A percentile compares a stretch with the other conserved stretches of the same genome.
Conservation (phyloP, 2,797 vertebrate genomes). For the Amblyopsis hoosieri region DNA sequence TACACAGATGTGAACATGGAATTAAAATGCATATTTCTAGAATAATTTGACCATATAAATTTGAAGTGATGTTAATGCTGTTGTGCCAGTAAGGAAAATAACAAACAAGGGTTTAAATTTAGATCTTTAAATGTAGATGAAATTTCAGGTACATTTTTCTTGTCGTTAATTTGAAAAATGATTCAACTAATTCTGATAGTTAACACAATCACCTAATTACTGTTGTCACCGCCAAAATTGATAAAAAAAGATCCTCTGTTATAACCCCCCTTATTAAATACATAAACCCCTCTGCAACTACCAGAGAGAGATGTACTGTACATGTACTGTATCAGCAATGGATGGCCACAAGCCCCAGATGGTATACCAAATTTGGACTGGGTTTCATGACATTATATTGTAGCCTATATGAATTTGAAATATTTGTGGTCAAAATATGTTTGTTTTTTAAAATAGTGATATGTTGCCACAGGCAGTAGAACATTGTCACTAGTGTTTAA, state of each 20-base stretch:
- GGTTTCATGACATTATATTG: slow-evolving; percentile 71
- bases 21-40: too few species aligned
- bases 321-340: background rate
- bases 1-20: slow-evolving; percentile 8
- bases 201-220: slow-evolving; percentile 9
- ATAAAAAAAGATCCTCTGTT: slow-evolving; percentile 17
- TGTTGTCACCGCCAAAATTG: slow-evolving; percentile 19
- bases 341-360: background rate
- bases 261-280: background rate
- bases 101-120: background rate
- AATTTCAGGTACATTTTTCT: too few species aligned
- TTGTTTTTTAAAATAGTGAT: slow-evolving; percentile 23
- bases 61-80: too few species aligned
- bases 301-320: slow-evolving; percentile 26
- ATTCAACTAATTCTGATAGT: too few species aligned
- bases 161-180: background rate
- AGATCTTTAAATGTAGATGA: background rate
- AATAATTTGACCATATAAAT: too few species aligned
- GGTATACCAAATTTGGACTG: slow-evolving; percentile 22
- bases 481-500: background rate
- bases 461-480: background rate
- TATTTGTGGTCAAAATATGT: slow-evolving; percentile 61
- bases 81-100: background rate
- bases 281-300: slow-evolving; percentile 26
- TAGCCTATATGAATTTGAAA: slow-evolving; percentile 48